Percentiles rank a stretch among this genome's conserved stretches.
phyloP scores from a whole-genome alignment of 2,797 vertebrate genomes.

The Micropoecilia bifurca region DNA sequence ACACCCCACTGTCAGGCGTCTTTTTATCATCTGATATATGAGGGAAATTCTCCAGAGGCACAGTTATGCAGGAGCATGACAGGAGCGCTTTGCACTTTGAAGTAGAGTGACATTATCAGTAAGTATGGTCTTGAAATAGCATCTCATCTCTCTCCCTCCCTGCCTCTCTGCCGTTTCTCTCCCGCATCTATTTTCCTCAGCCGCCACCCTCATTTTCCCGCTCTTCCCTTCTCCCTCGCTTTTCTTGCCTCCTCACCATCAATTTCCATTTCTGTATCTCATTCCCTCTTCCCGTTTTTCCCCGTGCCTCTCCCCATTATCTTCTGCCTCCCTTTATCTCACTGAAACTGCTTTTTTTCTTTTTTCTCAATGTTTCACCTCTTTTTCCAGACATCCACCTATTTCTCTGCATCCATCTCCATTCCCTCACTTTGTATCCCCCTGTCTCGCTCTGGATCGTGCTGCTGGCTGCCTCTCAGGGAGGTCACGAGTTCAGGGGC shows the following conservation, averaged over 20 bases:
- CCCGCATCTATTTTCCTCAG: constrained; percentile 43
- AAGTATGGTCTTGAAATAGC: constrained; percentile 83
- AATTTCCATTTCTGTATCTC: constrained; percentile 37
- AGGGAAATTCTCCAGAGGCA: constrained; percentile 75
- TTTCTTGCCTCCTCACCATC: constrained; percentile 40
- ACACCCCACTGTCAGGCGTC: constrained; percentile 60
- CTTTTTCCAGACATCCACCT: constrained; percentile 6
- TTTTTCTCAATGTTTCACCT: neutral
- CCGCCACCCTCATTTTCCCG: constrained; percentile 37
- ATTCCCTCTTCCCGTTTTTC: constrained; percentile 20
- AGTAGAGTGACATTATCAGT: constrained; percentile 85
- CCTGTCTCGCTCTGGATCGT: constrained; percentile 30
- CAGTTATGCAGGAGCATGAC: constrained; percentile 73
- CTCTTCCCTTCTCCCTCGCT: constrained; percentile 26
- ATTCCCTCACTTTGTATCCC: constrained; percentile 26
- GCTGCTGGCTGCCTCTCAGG: constrained; percentile 65
- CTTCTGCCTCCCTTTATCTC: constrained; percentile 28
- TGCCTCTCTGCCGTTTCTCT: constrained; percentile 49
- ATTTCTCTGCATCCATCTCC: constrained; percentile 21
- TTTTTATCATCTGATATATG: constrained; percentile 79
- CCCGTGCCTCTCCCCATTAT: constrained; percentile 28
- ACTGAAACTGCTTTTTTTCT: constrained; percentile 22
- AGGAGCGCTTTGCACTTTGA: constrained; percentile 83
- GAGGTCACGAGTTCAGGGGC: constrained; percentile 72
- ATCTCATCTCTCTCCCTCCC: constrained; percentile 65